These are phyloP conservation scores for Cylas formicarius DNA, from an alignment of 1,140 invertebrate species.

Conservation along the genomic window DNA sequence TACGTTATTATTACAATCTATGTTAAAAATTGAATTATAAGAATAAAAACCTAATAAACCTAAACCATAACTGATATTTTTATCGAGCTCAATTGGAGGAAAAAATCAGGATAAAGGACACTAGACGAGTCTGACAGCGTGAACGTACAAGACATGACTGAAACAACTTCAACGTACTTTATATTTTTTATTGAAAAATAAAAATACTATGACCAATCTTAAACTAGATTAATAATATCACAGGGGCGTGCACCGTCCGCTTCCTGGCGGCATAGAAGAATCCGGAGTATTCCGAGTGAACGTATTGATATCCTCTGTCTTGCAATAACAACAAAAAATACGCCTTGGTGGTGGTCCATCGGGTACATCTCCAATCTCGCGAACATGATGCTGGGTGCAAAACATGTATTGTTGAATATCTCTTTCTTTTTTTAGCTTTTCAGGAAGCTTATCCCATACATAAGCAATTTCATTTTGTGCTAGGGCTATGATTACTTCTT, in stretches of 20 bases:
- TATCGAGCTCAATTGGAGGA: conserved; percentile 14
- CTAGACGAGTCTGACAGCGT: conserved; percentile 3
- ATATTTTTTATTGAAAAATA: background rate
- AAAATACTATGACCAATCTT: background rate
- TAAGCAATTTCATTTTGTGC: too few species aligned
- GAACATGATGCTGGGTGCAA: conserved; percentile 1
- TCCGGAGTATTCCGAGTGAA: background rate
- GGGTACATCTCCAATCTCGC: background rate
- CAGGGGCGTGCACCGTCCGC: too few species aligned
- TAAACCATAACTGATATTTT: conserved; percentile 10
- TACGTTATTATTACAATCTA: conserved; percentile 14
- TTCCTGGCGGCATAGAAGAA: background rate
- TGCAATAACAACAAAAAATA: conserved; percentile 2
- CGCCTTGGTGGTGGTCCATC: conserved; percentile 1
- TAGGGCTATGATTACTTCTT: too few species aligned
- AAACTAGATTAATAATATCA: too few species aligned
- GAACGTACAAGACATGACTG: conserved; percentile 17
- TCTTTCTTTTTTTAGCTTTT: background rate
- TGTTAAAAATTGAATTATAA: conserved; percentile 16
- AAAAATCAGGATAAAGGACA: conserved; percentile 4
- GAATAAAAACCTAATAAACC: conserved; percentile 12
- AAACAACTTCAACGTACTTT: background rate
- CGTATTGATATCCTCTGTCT: background rate
- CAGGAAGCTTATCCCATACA: conserved; percentile 1
- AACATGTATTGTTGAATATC: background rate